Percentiles rank a stretch among this genome's conserved stretches.
These are phyloP conservation scores for Drosophila eohydei DNA, from an alignment of 2,888 invertebrate species.

Conservation along the genomic window DNA sequence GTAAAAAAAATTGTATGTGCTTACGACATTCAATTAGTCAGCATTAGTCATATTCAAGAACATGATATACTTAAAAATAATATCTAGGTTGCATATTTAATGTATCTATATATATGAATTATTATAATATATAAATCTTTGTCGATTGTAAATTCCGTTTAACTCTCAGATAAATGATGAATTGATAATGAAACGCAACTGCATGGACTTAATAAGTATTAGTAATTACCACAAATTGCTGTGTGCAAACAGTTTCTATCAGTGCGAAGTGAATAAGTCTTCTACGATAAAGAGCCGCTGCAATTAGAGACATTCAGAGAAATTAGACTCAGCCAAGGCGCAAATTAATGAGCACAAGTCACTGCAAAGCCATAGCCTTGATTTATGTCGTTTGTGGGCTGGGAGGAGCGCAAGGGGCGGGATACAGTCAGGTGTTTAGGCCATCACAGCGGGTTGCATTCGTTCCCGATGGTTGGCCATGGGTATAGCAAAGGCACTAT, in stretches of 20 bases:
- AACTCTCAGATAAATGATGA: neutral
- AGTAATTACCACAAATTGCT: conserved; percentile 54
- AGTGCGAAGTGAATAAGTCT: neutral
- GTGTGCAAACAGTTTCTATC: conserved; percentile 14
- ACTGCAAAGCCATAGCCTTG: conserved; percentile 38
- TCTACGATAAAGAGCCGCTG: conserved; percentile 9
- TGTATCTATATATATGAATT: too few species aligned
- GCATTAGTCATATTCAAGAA: too few species aligned
- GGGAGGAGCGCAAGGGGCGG: neutral
- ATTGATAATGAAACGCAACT: neutral
- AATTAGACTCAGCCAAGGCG: conserved; percentile 48
- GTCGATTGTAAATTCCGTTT: neutral
- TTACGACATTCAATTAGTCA: too few species aligned
- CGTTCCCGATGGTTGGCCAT: neutral
- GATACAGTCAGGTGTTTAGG: conserved; percentile 43
- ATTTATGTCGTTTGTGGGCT: conserved; percentile 45
- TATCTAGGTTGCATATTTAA: too few species aligned
- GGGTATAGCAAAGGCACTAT: conserved; percentile 14
- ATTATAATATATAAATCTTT: neutral
- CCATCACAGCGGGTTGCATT: conserved; percentile 25
- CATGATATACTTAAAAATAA: too few species aligned
- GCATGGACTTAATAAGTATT: conserved; percentile 45
- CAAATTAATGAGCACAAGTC: conserved; percentile 64
- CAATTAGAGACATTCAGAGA: conserved; percentile 56
- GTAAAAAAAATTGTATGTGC: too few species aligned